phyloP scores from a whole-genome alignment of 2,888 invertebrate species.

The Phaedon cochleariae region DNA sequence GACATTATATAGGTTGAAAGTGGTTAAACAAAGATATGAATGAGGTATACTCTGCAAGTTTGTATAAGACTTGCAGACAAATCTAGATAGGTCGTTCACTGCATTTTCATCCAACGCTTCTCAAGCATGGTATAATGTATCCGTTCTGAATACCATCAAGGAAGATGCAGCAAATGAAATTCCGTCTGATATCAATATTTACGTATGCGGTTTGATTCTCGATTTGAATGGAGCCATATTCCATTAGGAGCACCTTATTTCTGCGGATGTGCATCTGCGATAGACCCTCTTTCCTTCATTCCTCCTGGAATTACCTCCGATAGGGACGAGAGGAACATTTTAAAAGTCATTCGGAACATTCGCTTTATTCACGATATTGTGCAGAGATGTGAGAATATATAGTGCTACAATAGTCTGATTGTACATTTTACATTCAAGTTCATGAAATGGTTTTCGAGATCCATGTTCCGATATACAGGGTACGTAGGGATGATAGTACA shows the following conservation, averaged over 20 bases:
- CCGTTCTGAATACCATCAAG: background rate
- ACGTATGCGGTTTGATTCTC: background rate
- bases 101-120: no score
- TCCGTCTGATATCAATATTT: background rate
- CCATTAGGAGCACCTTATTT: conserved; percentile 12
- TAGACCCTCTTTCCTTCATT: conserved; percentile 29
- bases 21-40: no score
- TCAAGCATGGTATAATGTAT: background rate
- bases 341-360: conserved; percentile 35
- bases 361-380: conserved; percentile 34
- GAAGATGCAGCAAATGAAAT: background rate
- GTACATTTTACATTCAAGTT: conserved; percentile 13
- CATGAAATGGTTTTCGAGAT: background rate
- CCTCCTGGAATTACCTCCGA: conserved; percentile 42
- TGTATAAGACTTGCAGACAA: no score
- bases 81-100: no score
- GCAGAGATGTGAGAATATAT: conserved; percentile 23
- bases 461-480: no score
- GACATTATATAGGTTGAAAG: no score
- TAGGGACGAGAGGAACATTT: conserved; percentile 39
- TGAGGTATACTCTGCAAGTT: no score
- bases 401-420: background rate
- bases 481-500: no score
- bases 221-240: background rate
- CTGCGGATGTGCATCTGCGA: conserved; percentile 7